Base-by-base conservation (phyloP, 1,140 invertebrate genomes). In the Drosophila littoralis region DNA sequence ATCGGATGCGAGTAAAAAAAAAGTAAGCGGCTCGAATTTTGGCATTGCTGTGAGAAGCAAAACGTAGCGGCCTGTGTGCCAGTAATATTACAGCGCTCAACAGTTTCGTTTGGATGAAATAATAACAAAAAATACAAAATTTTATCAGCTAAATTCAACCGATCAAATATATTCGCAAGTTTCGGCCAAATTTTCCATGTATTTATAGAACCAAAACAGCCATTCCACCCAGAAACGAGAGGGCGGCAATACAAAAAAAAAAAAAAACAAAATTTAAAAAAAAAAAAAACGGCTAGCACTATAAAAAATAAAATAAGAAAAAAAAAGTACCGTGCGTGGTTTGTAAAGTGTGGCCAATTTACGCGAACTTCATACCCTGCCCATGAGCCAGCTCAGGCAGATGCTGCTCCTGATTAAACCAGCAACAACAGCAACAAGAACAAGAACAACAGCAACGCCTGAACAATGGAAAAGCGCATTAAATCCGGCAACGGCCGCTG, bases 1-100 rank as follows among this genome's bases (percentile, higher is more conserved):
- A 65, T 58, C 61, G 15, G 52, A 55, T 40, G 48, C 46, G 43
- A 55, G 35, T 71, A 33, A 51, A 60, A 50, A 38, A 66, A 55
- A 66, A 67, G 64, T 73, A 67, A 59, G 64, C 70, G 64, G 55
- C 46, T 68, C 38, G 38, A 67, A 65, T 57, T 65, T 48, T 61
- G 60, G 12, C n/a, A 38, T 28, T 33, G 45, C 22, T 35, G 51
- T 55, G n/a, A 43, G 68, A 73, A 51, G 38, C 33, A 13, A 70
- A 70, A 54, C 46, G 43, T 15, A 52, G 36, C 35, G 28, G 38
- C 32, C 52, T 43, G 15, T 28, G 38, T n/a, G 36, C 40, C 54
- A 73, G 55, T 73, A 46, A 73, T 42, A 35, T 42, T 58, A 57
- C 28, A 42, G 38, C 38, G 52, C 51, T 72, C 63, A 66, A 58